Percentiles rank a stretch among this genome's conserved stretches.
Evolutionary conservation across 2,888 invertebrate species (phyloP).

Genomic region (Oxyteleia sp.): DNA sequence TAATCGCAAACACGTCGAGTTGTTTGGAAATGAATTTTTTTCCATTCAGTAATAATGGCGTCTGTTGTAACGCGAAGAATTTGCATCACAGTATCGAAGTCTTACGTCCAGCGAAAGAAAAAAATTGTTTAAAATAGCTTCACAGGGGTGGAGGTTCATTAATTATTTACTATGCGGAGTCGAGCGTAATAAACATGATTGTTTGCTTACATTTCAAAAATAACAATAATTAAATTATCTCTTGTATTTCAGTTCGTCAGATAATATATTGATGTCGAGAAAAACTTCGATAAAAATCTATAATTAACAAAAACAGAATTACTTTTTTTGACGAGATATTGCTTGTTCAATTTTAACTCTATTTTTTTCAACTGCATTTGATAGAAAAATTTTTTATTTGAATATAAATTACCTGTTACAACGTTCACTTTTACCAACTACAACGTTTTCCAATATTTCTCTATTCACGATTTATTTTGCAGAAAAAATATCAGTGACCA

Average conservation of each 20-base stretch:
- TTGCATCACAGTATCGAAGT: not conserved
- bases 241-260: too few relatives aligned
- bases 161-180: not conserved
- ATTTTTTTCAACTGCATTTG: conserved; percentile 13
- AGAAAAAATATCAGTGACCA: conserved; percentile 9
- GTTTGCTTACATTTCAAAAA: not conserved
- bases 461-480: conserved; percentile 17
- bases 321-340: not conserved
- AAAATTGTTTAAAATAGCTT: not conserved
- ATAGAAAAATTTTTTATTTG: conserved; percentile 33
- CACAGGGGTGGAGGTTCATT: not conserved
- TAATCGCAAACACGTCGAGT: not conserved
- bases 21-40: conserved; percentile 4
- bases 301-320: not conserved
- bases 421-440: conserved; percentile 20
- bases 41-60: not conserved
- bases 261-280: not conserved
- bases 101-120: not conserved
- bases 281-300: not conserved
- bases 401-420: conserved; percentile 53
- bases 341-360: conserved; percentile 4
- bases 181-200: not conserved
- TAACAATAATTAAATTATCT: too few relatives aligned
- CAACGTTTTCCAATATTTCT: conserved; percentile 21
- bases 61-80: not conserved